A percentile compares a stretch with the other conserved stretches of the same genome.
Evolutionary conservation across 2,888 invertebrate genomes (phyloP).

Genomic region (Sesamia inferens): DNA sequence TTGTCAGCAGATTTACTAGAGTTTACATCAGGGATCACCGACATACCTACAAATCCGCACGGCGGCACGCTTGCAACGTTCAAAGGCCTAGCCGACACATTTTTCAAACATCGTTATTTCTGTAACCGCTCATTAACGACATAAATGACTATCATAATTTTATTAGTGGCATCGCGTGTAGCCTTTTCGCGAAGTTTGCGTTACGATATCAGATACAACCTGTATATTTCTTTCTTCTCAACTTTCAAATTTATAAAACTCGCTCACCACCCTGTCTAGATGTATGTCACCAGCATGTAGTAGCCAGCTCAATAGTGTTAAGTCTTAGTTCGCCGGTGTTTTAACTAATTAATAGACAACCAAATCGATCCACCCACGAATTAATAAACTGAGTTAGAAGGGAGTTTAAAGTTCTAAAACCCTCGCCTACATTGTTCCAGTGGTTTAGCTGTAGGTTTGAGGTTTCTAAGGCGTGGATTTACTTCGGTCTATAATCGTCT

Average conservation of each 20-base stretch:
- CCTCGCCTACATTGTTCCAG: constrained; percentile 40
- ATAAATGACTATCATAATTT: too few species aligned
- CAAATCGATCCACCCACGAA: constrained; percentile 38
- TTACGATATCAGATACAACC: too few species aligned
- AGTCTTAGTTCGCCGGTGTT: constrained; percentile 27
- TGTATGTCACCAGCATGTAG: constrained; percentile 34
- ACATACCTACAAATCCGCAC: too few species aligned
- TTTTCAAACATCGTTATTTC: too few species aligned
- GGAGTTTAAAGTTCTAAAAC: constrained; percentile 47
- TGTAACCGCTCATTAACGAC: too few species aligned
- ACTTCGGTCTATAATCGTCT: constrained; percentile 48
- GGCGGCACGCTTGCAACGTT: too few species aligned
- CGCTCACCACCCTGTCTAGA: constrained; percentile 30
- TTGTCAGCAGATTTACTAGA: too few species aligned
- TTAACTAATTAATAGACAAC: constrained; percentile 54
- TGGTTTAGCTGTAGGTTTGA: constrained; percentile 39
- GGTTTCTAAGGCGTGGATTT: constrained; percentile 48
- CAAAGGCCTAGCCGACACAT: too few species aligned
- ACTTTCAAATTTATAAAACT: constrained; percentile 16
- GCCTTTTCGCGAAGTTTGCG: too few species aligned
- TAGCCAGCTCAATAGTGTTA: constrained; percentile 23
- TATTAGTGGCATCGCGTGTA: too few species aligned
- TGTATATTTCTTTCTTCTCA: too few species aligned
- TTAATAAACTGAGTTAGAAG: constrained; percentile 43
- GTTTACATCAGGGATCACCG: too few species aligned